These are phyloP conservation scores for Hofmannophila pseudospretella DNA, from an alignment of 2,888 invertebrate genomes.

Conservation along the genomic window DNA sequence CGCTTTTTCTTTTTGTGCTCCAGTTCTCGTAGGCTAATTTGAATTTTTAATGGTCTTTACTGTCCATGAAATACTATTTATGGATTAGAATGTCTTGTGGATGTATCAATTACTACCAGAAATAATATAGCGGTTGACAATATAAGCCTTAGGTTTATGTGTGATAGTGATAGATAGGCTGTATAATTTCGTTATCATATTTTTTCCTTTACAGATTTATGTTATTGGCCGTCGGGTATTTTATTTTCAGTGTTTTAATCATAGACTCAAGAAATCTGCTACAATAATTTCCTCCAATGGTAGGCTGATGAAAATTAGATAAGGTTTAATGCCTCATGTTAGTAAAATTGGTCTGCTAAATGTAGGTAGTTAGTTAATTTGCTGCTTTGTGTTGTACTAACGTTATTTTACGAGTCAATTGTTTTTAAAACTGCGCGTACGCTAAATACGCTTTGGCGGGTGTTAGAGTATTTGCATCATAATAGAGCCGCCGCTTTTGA, in stretches of 20 bases:
- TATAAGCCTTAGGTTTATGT: too few relatives aligned
- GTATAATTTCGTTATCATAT: too few relatives aligned
- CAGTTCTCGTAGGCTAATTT: constrained; percentile 63
- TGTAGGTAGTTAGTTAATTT: constrained; percentile 11
- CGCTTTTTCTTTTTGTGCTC: constrained; percentile 73
- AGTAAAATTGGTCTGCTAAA: constrained; percentile 13
- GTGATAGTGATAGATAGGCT: too few relatives aligned
- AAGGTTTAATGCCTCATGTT: too few relatives aligned
- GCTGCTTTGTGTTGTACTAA: constrained; percentile 7
- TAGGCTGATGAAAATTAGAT: too few relatives aligned
- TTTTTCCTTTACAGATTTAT: too few relatives aligned
- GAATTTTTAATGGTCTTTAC: constrained; percentile 55
- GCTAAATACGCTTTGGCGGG: constrained; percentile 4
- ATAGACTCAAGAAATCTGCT: too few relatives aligned
- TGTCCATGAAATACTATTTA: constrained; percentile 26
- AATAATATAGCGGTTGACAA: too few relatives aligned
- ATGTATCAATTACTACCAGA: constrained; percentile 19
- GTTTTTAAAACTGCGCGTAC: constrained; percentile 6
- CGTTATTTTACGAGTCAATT: constrained; percentile 8
- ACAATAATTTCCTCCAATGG: too few relatives aligned
- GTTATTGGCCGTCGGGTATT: too few relatives aligned
- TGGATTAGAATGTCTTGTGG: constrained; percentile 23
- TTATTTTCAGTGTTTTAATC: too few relatives aligned
- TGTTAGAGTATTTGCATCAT: constrained; percentile 10
- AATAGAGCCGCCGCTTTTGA: constrained; percentile 8